Base-by-base conservation (phyloP, 2,797 vertebrate genomes). In the Menidia menidia region DNA sequence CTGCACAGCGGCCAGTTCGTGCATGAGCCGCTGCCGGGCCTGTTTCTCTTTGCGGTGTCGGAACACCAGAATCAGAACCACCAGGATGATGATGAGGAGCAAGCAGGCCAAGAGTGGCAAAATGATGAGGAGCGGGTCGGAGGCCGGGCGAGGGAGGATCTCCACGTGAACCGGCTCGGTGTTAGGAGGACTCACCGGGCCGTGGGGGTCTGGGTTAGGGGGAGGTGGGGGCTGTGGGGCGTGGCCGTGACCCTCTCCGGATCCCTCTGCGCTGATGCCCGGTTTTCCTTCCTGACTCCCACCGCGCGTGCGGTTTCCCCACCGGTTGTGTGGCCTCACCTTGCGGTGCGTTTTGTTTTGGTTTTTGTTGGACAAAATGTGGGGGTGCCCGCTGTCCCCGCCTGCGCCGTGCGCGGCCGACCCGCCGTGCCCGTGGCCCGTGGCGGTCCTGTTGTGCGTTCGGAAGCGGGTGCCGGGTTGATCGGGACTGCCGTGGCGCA, bases 1-100 rank as follows among this genome's bases (percentile, higher is more conserved):
- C 0, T 67, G 12, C 31, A 81, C 66, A 0, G 88, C 82, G 0
- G 83, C 86, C 2, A 95, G 90, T 69, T 91, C 90, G 76, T 86
- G 90, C 32, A 94, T 80, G 42, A 94, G 82, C 45, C 68, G 15
- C 45, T 82, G 7, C 13, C 79, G 82, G 31, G 94, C 94, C 70
- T 84, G 84, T 63, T 94, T 98, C 82, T 96, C 93, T 69, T 89
- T 92, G 53, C 92, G 96, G 53, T 79, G 89, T 42, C 94, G 93
- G 71, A 91, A 96, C 78, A 94, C 96, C 31, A 91, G 89, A 87
- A 83, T 95, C 73, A 91, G 80, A 84, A 94, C 77, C 4, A 94
- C 59, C 4, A 93, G 86, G 71, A 94, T 92, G 11, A 90, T 62
- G 12, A 95, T 91, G 69, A 96, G 92, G 6, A 97, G 86, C 3